phyloP scores from a whole-genome alignment of 1,140 invertebrate species.

The Lordiphosa mommai region DNA sequence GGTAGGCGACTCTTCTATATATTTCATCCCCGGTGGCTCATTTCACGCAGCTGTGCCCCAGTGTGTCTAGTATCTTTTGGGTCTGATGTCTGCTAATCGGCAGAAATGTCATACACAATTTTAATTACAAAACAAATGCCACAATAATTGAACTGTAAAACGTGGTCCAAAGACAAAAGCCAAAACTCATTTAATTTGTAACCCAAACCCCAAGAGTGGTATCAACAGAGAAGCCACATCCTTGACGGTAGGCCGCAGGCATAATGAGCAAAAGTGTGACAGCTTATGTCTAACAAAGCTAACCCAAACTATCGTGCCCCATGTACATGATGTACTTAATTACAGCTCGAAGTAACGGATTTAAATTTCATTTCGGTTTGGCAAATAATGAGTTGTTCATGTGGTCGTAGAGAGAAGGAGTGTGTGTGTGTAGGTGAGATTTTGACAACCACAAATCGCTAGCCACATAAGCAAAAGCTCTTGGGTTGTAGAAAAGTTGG shows the following conservation, averaged over 20 bases:
- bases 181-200: conserved; percentile 31
- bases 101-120: conserved; percentile 28
- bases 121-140: conserved; percentile 33
- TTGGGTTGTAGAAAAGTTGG: too few relatives aligned
- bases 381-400: conserved; percentile 33
- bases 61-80: not conserved
- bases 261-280: conserved; percentile 21
- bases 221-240: conserved; percentile 11
- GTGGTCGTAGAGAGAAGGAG: not conserved
- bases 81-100: conserved; percentile 25
- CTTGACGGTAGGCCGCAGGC: conserved; percentile 18
- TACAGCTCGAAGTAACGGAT: conserved; percentile 16
- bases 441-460: too few relatives aligned
- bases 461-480: too few relatives aligned
- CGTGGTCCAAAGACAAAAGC: conserved; percentile 1
- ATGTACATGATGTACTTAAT: conserved; percentile 24
- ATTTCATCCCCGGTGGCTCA: not conserved
- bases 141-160: conserved; percentile 32
- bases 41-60: conserved; percentile 42
- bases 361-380: conserved; percentile 27
- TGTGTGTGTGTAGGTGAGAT: too few relatives aligned
- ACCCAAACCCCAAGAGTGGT: conserved; percentile 14
- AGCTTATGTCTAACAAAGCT: conserved; percentile 3
- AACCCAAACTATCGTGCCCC: conserved; percentile 7
- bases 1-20: not conserved